Percentiles rank a stretch among this genome's conserved stretches.
These are phyloP conservation scores for Macropodus opercularis DNA, from an alignment of 2,797 vertebrate genomes.

Conservation along the genomic window DNA sequence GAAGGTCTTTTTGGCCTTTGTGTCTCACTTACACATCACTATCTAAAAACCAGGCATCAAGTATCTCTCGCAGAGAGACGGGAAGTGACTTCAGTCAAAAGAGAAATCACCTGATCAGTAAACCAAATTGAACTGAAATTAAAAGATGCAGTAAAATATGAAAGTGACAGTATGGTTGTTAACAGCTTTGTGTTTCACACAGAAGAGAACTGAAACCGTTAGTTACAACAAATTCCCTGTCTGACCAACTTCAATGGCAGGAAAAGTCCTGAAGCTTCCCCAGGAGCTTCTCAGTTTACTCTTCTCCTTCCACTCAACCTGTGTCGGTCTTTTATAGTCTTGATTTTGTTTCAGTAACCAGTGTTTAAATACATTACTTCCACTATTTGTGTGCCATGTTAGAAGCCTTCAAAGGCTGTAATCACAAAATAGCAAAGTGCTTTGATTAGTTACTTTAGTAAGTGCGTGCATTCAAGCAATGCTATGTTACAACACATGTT, in stretches of 20 bases:
- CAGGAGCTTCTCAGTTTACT: conserved; percentile 4
- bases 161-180: background rate
- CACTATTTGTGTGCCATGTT: background rate
- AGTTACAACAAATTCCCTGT: background rate
- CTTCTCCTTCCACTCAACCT: background rate
- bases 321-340: background rate
- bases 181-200: background rate
- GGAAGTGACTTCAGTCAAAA: background rate
- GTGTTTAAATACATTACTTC: background rate
- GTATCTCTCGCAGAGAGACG: background rate
- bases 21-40: background rate
- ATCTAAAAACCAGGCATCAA: background rate
- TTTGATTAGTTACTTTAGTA: background rate
- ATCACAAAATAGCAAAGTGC: background rate
- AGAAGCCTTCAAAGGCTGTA: background rate
- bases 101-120: background rate
- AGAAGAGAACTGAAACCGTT: background rate
- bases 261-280: conserved; percentile 11
- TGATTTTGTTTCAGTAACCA: background rate
- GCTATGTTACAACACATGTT: conserved; percentile 53
- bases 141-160: background rate
- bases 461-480: background rate
- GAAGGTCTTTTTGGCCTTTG: background rate
- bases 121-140: background rate
- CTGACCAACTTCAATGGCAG: background rate